Evolutionary conservation across 92 coral and sea anemone genomes (phyloP).

Genomic region (Phenganax subtilis): DNA sequence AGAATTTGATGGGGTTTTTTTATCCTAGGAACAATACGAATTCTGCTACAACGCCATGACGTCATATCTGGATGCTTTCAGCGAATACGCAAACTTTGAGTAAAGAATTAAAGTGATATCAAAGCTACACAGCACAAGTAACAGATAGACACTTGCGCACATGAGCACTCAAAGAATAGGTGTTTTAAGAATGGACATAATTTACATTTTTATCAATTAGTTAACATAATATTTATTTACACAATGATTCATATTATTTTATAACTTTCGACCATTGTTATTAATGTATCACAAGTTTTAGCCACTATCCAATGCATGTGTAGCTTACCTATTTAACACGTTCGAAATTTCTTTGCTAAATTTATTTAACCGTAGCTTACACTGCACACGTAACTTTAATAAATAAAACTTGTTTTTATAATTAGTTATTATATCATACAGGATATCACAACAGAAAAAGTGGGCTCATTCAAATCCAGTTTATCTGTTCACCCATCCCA

Average conservation of each 20-base stretch:
- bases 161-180: neutral
- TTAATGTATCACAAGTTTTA: too few relatives aligned
- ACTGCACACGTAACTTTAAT: too few relatives aligned
- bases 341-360: too few relatives aligned
- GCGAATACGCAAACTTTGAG: slow-evolving; percentile 4
- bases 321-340: too few relatives aligned
- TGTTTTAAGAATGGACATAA: neutral
- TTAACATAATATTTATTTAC: neutral
- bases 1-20: neutral
- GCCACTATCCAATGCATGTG: too few relatives aligned
- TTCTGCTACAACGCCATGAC: neutral
- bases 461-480: too few relatives aligned
- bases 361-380: too few relatives aligned
- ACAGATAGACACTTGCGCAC: neutral
- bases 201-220: neutral
- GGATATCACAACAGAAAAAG: too few relatives aligned
- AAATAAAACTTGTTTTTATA: too few relatives aligned
- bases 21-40: neutral
- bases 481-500: too few relatives aligned
- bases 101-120: neutral
- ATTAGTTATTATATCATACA: too few relatives aligned
- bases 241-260: neutral
- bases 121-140: too few relatives aligned
- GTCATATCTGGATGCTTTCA: neutral
- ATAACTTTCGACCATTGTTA: neutral